phyloP scores from a whole-genome alignment of 1,140 invertebrate genomes.

The Neodiprion virginianus region DNA sequence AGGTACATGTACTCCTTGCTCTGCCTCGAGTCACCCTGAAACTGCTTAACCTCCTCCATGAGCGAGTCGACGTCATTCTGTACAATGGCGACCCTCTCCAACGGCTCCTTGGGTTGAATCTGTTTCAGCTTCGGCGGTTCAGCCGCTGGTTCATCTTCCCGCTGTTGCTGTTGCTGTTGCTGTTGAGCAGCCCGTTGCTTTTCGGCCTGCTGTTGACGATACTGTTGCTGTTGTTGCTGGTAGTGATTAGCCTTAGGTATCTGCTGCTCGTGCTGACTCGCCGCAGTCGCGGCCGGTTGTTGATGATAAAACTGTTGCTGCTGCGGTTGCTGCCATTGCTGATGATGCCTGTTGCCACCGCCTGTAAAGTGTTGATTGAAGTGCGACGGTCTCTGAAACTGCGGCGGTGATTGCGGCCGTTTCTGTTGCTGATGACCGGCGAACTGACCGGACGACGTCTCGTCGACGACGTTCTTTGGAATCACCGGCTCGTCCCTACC shows the following conservation, averaged over 20 bases:
- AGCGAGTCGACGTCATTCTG: conserved; percentile 82
- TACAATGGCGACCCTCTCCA: conserved; percentile 80
- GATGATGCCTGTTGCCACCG: conserved; percentile 29
- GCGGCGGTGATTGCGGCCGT: conserved; percentile 55
- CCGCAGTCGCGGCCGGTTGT: conserved; percentile 25
- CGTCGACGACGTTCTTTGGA: conserved; percentile 61
- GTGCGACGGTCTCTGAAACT: conserved; percentile 46
- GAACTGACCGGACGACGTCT: conserved; percentile 53
- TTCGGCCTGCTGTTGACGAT: conserved; percentile 47
- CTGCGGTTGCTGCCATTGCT: conserved; percentile 34
- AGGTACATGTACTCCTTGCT: conserved; percentile 89
- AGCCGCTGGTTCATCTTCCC: conserved; percentile 41
- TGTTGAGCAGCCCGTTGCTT: conserved; percentile 38
- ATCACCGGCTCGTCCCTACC: conserved; percentile 78
- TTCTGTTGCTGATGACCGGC: conserved; percentile 49
- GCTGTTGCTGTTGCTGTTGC: conserved; percentile 43
- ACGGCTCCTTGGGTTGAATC: conserved; percentile 68
- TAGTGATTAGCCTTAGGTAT: conserved; percentile 40
- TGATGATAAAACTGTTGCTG: conserved; percentile 32
- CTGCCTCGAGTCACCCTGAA: conserved; percentile 72
- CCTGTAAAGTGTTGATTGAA: conserved; percentile 38
- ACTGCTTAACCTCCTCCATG: conserved; percentile 79
- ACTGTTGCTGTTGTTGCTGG: conserved; percentile 46
- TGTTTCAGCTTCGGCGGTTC: conserved; percentile 46
- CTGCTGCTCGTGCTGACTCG: conserved; percentile 30